Evolutionary conservation across 2,888 invertebrate genomes (phyloP).

Genomic region (Epinotia ramella): DNA sequence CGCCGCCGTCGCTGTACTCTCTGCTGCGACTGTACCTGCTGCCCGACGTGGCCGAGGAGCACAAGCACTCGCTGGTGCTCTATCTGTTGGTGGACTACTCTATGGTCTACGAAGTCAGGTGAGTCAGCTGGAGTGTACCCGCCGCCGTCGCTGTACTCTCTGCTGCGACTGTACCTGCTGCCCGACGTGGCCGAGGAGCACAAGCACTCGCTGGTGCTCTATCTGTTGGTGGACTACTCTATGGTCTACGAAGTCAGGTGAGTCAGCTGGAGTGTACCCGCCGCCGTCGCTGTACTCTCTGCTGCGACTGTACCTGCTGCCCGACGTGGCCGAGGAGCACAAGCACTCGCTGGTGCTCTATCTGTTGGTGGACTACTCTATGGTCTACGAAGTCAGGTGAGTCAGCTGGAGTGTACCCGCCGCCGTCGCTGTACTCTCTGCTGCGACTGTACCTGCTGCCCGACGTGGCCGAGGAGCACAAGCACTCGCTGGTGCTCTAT

Average conservation of each 20-base stretch:
- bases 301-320: slow-evolving; percentile 90
- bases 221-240: slow-evolving; percentile 92
- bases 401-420: slow-evolving; percentile 90
- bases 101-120: slow-evolving; percentile 87
- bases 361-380: slow-evolving; percentile 92
- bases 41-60: slow-evolving; percentile 86
- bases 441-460: slow-evolving; percentile 90
- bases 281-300: slow-evolving; percentile 93
- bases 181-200: slow-evolving; percentile 87
- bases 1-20: slow-evolving; percentile 93
- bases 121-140: slow-evolving; percentile 89
- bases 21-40: slow-evolving; percentile 90
- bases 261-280: slow-evolving; percentile 89
- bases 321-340: slow-evolving; percentile 86
- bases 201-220: slow-evolving; percentile 93
- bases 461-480: slow-evolving; percentile 87
- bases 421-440: slow-evolving; percentile 91
- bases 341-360: slow-evolving; percentile 94
- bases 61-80: slow-evolving; percentile 92
- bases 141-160: slow-evolving; percentile 91
- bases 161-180: slow-evolving; percentile 90
- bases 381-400: slow-evolving; percentile 87
- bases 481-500: slow-evolving; percentile 93
- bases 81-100: slow-evolving; percentile 94
- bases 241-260: slow-evolving; percentile 88